phyloP scores from a whole-genome alignment of 2,888 invertebrate genomes.

The Gisinianus flammeolus region DNA sequence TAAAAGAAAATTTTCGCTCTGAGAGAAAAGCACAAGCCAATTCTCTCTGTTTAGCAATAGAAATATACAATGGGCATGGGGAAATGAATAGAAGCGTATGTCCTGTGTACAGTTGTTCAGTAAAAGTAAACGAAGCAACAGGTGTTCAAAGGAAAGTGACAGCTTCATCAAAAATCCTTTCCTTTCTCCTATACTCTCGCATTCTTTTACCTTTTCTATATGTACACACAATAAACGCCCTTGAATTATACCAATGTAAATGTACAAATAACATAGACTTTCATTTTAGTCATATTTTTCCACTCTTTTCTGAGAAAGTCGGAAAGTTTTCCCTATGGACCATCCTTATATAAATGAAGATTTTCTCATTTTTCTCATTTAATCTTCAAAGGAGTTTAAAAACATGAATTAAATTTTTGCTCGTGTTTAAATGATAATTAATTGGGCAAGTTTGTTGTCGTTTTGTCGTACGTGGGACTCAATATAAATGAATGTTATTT shows the following conservation, averaged over 20 bases:
- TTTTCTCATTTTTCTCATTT: too few species aligned
- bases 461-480: too few species aligned
- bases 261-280: neutral
- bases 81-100: neutral
- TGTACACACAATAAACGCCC: too few species aligned
- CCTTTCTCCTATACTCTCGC: neutral
- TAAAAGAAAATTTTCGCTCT: neutral
- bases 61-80: neutral
- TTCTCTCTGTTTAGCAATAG: neutral
- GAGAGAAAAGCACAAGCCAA: neutral
- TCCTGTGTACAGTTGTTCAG: neutral
- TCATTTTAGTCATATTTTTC: neutral
- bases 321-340: too few species aligned
- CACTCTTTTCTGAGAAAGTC: too few species aligned
- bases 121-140: neutral
- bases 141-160: slow-evolving; percentile 24
- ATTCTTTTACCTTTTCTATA: neutral
- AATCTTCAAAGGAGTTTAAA: too few species aligned
- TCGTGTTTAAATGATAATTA: neutral
- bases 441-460: too few species aligned
- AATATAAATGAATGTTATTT: neutral
- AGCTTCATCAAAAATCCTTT: neutral
- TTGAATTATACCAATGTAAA: neutral
- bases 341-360: too few species aligned
- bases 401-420: neutral